Evolutionary conservation across 1,140 invertebrate genomes (phyloP), one percentile per base, ranked within the genome.

Genomic region (Capitella teleta): DNA sequence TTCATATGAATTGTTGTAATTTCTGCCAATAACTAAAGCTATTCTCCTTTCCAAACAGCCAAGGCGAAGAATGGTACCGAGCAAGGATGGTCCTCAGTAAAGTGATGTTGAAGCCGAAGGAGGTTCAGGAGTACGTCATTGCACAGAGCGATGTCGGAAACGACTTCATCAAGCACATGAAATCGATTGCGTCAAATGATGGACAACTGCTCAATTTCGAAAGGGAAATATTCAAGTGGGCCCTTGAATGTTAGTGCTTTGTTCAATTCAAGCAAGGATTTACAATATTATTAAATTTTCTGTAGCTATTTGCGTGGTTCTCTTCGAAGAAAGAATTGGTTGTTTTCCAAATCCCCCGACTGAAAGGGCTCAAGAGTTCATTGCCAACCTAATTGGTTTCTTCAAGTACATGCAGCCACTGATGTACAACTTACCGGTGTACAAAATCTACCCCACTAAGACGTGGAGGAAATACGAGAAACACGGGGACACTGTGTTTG

Each of bases 191-290:
- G 18, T 46, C 3, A 0, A 44, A 58, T 4, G 43, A 56, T 5
- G 36, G 44, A 3, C 59, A 65, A 37, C 58, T 71, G 5, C 43
- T 37, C 1, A 60, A 56, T 8, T 32, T 73, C 19, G 68, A 72
- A 42, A 58, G 60, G 19, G 65, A 70, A 49, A 43, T 72, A 8
- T 72, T 72, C 52, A 71, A 68, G 54, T 72, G 68, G 70, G 61
- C 68, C 3, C 59, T 72, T 59, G 70, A 72, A 60, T 69, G 70
- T 72, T 56, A 66, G 65, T 60, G 8, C 18, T 32, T n/a, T n/a
- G n/a, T n/a, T n/a, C n/a, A n/a, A n/a, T n/a, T n/a, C n/a, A n/a
- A n/a, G n/a, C n/a, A n/a, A n/a, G n/a, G n/a, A n/a, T n/a, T n/a
- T n/a, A n/a, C n/a, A n/a, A n/a, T n/a, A n/a, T n/a, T n/a, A n/a